Conservation (phyloP, 2,888 invertebrate species). For the Amblyjoppa proteus region DNA sequence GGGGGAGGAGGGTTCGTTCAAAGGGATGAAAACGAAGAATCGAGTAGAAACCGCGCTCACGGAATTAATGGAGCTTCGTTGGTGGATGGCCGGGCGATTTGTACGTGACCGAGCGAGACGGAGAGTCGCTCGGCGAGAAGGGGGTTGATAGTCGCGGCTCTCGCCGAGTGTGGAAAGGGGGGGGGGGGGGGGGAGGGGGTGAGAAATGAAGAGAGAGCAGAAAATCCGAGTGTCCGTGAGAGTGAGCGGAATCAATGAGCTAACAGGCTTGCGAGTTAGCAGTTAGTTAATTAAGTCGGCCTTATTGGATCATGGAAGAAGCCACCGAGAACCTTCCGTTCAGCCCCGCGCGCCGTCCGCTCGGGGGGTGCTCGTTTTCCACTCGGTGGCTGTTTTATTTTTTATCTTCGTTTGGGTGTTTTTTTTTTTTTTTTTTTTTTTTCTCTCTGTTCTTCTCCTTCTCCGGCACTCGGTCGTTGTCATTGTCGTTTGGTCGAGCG, state of each 20-base stretch:
- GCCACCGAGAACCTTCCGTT: conserved; percentile 67
- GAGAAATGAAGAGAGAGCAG: conserved; percentile 64
- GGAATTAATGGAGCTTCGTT: conserved; percentile 47
- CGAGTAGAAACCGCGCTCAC: conserved; percentile 28
- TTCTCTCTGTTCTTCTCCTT: conserved; percentile 30
- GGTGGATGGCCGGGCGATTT: background rate
- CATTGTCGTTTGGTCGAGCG: conserved; percentile 70
- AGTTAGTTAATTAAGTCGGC: conserved; percentile 84
- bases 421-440: conserved; percentile 1
- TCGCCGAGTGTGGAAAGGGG: background rate
- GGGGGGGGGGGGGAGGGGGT: background rate
- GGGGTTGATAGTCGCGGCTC: background rate
- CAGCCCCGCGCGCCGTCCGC: conserved; percentile 39
- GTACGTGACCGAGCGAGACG: conserved; percentile 7
- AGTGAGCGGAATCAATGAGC: conserved; percentile 82
- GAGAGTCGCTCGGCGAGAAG: conserved; percentile 26
- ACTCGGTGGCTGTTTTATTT: background rate
- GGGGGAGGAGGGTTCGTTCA: background rate
- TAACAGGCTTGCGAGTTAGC: conserved; percentile 84
- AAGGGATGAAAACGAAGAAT: conserved; percentile 28
- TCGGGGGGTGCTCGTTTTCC: conserved; percentile 44
- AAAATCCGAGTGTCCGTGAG: conserved; percentile 51
- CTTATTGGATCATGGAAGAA: conserved; percentile 84
- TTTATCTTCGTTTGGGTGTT: conserved; percentile 11
- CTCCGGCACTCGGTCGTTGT: conserved; percentile 47